A percentile compares a stretch with the other conserved stretches of the same genome.
phyloP scores from a whole-genome alignment of 2,113 vertebrate species.

The Neodontobutis hainanensis region DNA sequence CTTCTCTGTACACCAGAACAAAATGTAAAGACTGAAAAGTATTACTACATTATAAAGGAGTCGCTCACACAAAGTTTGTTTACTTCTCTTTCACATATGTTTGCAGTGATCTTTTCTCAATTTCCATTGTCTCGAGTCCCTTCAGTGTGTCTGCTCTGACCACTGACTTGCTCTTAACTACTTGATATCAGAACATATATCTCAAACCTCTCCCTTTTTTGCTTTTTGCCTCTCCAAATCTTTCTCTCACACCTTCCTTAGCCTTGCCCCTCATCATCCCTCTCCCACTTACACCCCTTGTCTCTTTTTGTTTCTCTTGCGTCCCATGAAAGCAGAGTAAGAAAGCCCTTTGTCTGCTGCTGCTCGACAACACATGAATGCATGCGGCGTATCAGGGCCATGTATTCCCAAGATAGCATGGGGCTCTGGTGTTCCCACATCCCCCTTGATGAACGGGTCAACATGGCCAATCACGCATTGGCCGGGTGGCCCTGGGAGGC shows the following conservation, averaged over 20 bases:
- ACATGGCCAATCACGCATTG: slow-evolving; percentile 73
- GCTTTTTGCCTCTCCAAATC: slow-evolving; percentile 8
- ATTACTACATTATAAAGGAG: no score
- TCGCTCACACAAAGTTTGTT: no score
- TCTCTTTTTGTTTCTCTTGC: slow-evolving; percentile 24
- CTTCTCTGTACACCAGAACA: no score
- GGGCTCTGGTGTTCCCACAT: slow-evolving; percentile 70
- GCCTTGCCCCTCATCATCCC: not conserved
- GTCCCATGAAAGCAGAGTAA: slow-evolving; percentile 46
- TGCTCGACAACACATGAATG: slow-evolving; percentile 60
- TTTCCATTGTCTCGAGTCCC: not conserved
- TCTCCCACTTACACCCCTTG: slow-evolving; percentile 11
- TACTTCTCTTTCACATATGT: no score
- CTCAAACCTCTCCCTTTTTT: slow-evolving; percentile 15
- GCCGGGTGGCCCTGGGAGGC: slow-evolving; percentile 67
- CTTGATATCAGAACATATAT: not conserved
- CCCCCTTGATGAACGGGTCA: slow-evolving; percentile 70
- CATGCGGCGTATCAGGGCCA: slow-evolving; percentile 70
- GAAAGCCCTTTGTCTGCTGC: slow-evolving; percentile 59
- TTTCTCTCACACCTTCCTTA: not conserved
- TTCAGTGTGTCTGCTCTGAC: not conserved
- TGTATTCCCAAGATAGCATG: slow-evolving; percentile 68
- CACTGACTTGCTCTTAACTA: slow-evolving; percentile 5
- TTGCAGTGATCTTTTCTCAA: not conserved
- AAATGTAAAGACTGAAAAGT: no score